A percentile compares a stretch with the other conserved stretches of the same genome.
These are phyloP conservation scores for Labeo rohita DNA, from an alignment of 2,113 vertebrate species.

Conservation along the genomic window DNA sequence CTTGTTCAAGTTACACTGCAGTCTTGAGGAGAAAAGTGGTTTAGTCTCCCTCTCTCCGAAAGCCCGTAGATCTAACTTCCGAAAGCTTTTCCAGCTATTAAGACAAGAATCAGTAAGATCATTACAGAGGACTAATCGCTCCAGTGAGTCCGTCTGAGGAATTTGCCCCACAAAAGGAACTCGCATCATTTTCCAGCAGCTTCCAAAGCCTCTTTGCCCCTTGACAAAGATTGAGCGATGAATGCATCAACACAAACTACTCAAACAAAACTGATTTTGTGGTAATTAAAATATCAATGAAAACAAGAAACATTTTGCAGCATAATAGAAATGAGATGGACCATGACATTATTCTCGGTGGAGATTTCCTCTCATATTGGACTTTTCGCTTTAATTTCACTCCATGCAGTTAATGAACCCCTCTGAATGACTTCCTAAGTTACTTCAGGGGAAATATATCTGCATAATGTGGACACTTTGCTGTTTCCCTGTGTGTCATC, in stretches of 20 bases:
- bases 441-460: slow-evolving; percentile 36
- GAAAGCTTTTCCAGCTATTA: slow-evolving; percentile 58
- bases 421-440: slow-evolving; percentile 25
- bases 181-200: background rate
- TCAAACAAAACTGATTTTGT: slow-evolving; percentile 19
- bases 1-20: slow-evolving; percentile 16
- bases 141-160: slow-evolving; percentile 28
- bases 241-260: slow-evolving; percentile 2
- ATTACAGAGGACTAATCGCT: slow-evolving; percentile 67
- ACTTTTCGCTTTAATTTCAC: slow-evolving; percentile 21
- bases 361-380: slow-evolving; percentile 24
- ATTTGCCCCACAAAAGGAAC: slow-evolving; percentile 6
- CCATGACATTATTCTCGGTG: slow-evolving; percentile 31
- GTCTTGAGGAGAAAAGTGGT: slow-evolving; percentile 75
- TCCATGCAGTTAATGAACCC: slow-evolving; percentile 37
- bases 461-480: slow-evolving; percentile 28
- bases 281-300: slow-evolving; percentile 37
- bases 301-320: slow-evolving; percentile 17
- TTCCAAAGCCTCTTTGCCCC: background rate
- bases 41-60: slow-evolving; percentile 67
- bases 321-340: slow-evolving; percentile 19
- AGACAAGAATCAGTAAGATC: slow-evolving; percentile 66
- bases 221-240: slow-evolving; percentile 12
- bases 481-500: slow-evolving; percentile 35
- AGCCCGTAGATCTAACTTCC: slow-evolving; percentile 53